Conservation (phyloP, 1,140 invertebrate species). For the Drosophila ficusphila region DNA sequence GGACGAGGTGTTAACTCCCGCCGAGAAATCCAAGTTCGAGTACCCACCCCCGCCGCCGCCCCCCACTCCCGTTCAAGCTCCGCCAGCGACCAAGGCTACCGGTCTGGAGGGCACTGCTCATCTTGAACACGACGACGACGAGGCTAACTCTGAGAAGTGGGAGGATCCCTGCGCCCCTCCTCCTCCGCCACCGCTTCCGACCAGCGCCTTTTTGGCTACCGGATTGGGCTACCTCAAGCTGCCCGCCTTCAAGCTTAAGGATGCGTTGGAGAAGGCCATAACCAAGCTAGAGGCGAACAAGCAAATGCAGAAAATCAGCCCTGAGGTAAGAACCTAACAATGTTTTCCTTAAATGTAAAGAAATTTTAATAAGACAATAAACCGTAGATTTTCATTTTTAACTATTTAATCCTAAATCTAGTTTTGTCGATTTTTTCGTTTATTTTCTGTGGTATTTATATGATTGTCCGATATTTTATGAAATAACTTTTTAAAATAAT, state of each 20-base stretch:
- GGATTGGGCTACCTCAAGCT: conserved; percentile 50
- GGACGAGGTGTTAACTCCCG: conserved; percentile 47
- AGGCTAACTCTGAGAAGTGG: conserved; percentile 65
- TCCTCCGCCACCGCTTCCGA: conserved; percentile 63
- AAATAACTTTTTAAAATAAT: too few relatives aligned
- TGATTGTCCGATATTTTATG: too few relatives aligned
- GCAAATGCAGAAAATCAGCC: conserved; percentile 11
- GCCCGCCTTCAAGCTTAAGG: conserved; percentile 59
- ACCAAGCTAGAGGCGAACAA: conserved; percentile 61
- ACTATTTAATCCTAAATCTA: too few relatives aligned
- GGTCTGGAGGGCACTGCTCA: not conserved
- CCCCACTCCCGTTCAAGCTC: conserved; percentile 69
- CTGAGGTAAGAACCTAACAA: conserved; percentile 23
- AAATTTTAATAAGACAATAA: too few relatives aligned
- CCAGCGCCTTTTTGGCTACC: conserved; percentile 5
- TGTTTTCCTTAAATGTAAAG: too few relatives aligned
- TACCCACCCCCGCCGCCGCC: conserved; percentile 75
- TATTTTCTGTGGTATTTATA: too few relatives aligned
- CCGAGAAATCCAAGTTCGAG: conserved; percentile 40
- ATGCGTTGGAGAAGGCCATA: conserved; percentile 68
- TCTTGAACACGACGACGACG: conserved; percentile 60
- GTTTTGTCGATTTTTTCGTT: too few relatives aligned
- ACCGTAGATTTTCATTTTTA: too few relatives aligned
- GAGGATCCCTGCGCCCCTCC: conserved; percentile 74
- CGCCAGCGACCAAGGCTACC: conserved; percentile 1